Base-by-base conservation (phyloP, 2,888 invertebrate genomes). In the Macrosoma leucophasiata region DNA sequence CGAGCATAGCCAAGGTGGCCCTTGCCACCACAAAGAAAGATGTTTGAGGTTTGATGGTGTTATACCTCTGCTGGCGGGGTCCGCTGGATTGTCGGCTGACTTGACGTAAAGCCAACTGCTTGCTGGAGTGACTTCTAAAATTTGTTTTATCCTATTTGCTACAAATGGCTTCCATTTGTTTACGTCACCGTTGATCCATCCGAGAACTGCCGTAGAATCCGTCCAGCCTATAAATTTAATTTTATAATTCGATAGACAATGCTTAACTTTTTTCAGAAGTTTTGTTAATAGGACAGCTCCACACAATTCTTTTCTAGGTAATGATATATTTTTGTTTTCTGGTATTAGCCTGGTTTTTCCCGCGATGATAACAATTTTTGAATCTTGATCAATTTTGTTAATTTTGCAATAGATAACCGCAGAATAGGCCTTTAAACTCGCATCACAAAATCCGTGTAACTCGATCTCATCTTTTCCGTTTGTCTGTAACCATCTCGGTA, bases 1-100 rank as follows among this genome's bases (percentile, higher is more conserved):
- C n/a, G n/a, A n/a, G n/a, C n/a, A 20, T 14, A 43, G 18, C n/a
- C n/a, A n/a, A n/a, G n/a, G n/a, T n/a, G n/a, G n/a, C n/a, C n/a
- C n/a, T n/a, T n/a, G n/a, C n/a, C 36, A 47, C 44, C 41, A 46
- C 7, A 44, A 28, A 0, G 11, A 2, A 27, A 39, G 20, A 13
- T 33, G 12, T 12, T 25, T 17, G 8, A 48, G 23, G 17, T 41
- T 33, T 3, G 13, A 11, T 3, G 33, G 28, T 0, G 20, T 19
- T 11, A 44, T 10, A 1, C 49, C 48, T 17, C 48, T 29, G 12
- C 40, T 48, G 1, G 45, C 47, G 5, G 41, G 35, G 29, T 41
- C 41, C 1, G 45, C 43, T 0, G 48, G 41, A 12, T 48, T 48
- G 23, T 48, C 38, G 2, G 20, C 29, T 2, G 47, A 39, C 18